phyloP scores from a whole-genome alignment of 2,888 invertebrate species.

The Nebria brevicollis region DNA sequence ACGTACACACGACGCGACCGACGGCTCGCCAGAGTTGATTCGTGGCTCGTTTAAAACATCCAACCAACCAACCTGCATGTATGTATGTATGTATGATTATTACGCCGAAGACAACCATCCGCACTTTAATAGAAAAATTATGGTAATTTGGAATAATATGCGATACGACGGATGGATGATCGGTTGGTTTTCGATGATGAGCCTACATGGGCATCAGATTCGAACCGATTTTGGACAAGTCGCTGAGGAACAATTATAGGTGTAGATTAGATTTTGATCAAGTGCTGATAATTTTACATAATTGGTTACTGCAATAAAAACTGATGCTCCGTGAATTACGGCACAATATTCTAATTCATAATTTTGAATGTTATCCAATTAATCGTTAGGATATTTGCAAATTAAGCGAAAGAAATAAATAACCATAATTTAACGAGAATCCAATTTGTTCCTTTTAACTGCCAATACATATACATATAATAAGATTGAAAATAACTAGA shows the following conservation, averaged over 20 bases:
- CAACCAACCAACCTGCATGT: not conserved
- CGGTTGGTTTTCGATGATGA: not conserved
- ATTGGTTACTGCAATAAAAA: not conserved
- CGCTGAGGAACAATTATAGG: not conserved
- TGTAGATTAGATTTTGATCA: not conserved
- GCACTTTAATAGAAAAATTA: slow-evolving; percentile 20
- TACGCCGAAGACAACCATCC: slow-evolving; percentile 14
- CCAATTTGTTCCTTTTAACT: not conserved
- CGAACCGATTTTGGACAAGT: not conserved
- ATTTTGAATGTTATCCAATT: no score
- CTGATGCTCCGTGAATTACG: no score
- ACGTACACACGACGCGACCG: slow-evolving; percentile 23
- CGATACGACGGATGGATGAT: not conserved
- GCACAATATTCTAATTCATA: no score
- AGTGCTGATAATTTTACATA: not conserved
- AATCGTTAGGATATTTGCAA: not conserved
- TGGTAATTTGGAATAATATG: slow-evolving; percentile 11
- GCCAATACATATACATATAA: not conserved
- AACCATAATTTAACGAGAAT: not conserved
- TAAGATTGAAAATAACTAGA: not conserved
- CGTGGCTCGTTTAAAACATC: not conserved
- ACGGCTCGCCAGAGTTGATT: not conserved
- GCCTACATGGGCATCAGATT: not conserved
- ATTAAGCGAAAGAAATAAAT: not conserved
- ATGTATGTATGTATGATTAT: not conserved